phyloP scores from a whole-genome alignment of 64 coral and sea anemone genomes.

The Catalaphyllia jardinei region DNA sequence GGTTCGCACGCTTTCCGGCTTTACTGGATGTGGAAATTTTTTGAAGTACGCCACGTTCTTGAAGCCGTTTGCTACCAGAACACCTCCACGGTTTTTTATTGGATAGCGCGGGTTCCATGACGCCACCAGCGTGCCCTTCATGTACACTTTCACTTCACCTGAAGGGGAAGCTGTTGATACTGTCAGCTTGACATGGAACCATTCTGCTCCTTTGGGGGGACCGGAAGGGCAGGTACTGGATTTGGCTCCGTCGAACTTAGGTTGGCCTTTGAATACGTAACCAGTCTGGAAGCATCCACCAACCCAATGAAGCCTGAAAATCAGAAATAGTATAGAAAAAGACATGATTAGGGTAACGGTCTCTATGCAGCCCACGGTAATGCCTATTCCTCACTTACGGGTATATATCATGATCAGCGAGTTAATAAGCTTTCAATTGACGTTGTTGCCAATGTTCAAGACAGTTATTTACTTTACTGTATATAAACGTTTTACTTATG shows the following conservation, averaged over 20 bases:
- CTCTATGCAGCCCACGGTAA: no score
- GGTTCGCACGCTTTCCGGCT: neutral
- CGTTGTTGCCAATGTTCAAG: no score
- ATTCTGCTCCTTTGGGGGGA: conserved; percentile 60
- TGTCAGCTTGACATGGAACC: conserved; percentile 50
- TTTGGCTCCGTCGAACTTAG: conserved; percentile 32
- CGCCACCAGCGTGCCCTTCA: conserved; percentile 3
- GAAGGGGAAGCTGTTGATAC: conserved; percentile 20
- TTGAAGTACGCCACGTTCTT: conserved; percentile 29
- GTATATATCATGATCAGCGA: no score
- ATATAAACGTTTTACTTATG: no score
- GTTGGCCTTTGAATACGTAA: conserved; percentile 50
- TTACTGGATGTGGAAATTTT: conserved; percentile 45
- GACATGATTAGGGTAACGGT: neutral
- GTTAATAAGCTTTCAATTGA: no score
- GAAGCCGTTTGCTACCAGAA: conserved; percentile 64
- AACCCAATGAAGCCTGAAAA: conserved; percentile 35
- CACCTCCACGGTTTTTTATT: conserved; percentile 34
- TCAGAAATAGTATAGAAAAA: neutral
- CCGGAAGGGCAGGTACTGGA: conserved; percentile 23
- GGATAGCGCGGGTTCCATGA: conserved; percentile 44
- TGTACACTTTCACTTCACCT: conserved; percentile 23
- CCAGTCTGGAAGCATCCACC: conserved; percentile 53
- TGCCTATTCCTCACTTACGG: no score
- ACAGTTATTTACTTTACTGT: no score